Evolutionary conservation across 2,888 invertebrate genomes (phyloP).

Genomic region (Troides helena): DNA sequence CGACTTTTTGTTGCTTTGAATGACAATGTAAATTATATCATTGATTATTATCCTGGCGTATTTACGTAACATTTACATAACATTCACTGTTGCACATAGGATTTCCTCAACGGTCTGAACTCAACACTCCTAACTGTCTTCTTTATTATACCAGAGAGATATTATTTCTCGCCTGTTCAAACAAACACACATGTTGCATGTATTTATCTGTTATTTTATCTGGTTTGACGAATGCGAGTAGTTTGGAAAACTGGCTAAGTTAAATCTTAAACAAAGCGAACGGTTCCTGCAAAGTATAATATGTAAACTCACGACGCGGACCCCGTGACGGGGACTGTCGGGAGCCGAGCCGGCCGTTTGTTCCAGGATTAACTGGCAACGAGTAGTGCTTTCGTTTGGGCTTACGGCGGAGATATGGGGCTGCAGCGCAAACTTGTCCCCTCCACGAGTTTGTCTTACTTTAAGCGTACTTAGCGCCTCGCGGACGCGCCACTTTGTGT

Average conservation of each 20-base stretch:
- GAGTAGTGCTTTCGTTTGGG: conserved; percentile 23
- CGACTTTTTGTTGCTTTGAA: too few relatives aligned
- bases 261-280: conserved; percentile 13
- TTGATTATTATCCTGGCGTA: too few relatives aligned
- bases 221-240: too few relatives aligned
- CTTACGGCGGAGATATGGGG: conserved; percentile 9
- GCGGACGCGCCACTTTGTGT: background rate
- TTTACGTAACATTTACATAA: too few relatives aligned
- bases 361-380: conserved; percentile 20
- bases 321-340: conserved; percentile 19
- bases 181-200: too few relatives aligned
- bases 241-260: background rate
- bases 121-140: too few relatives aligned
- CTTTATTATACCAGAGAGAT: too few relatives aligned
- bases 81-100: too few relatives aligned
- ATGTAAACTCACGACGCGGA: background rate
- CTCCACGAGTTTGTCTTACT: conserved; percentile 25
- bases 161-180: too few relatives aligned
- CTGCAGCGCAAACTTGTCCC: conserved; percentile 18
- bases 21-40: too few relatives aligned
- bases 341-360: conserved; percentile 14
- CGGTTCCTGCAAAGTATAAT: background rate
- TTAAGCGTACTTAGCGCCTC: conserved; percentile 1
- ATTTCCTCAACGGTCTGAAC: too few relatives aligned
- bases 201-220: too few relatives aligned